A percentile compares a stretch with the other conserved stretches of the same genome.
phyloP scores from a whole-genome alignment of 2,113 vertebrate genomes.

The Syngnathoides biaculeatus region DNA sequence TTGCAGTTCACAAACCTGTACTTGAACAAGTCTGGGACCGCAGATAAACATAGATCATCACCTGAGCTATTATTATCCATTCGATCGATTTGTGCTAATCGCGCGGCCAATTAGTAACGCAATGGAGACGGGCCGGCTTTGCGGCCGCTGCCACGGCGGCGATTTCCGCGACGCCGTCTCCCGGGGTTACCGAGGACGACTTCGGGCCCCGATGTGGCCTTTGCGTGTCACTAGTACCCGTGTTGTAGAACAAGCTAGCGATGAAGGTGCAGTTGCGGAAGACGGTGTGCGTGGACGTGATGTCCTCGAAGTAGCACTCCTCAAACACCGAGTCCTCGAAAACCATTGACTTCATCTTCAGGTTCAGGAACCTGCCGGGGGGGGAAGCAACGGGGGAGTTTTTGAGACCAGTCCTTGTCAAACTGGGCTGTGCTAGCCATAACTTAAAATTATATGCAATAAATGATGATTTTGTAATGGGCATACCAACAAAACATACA shows the following conservation, averaged over 20 bases:
- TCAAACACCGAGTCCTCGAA: slow-evolving; percentile 94
- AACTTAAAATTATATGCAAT: too few relatives aligned
- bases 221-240: slow-evolving; percentile 70
- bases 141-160: slow-evolving; percentile 32
- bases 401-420: too few relatives aligned
- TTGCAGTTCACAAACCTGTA: slow-evolving; percentile 90
- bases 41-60: not conserved
- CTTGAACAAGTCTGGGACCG: slow-evolving; percentile 86
- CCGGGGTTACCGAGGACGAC: slow-evolving; percentile 15
- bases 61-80: not conserved
- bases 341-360: slow-evolving; percentile 94
- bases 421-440: too few relatives aligned
- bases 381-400: too few relatives aligned
- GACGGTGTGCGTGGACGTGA: slow-evolving; percentile 94
- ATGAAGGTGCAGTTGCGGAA: slow-evolving; percentile 96
- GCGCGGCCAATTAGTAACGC: too few relatives aligned
- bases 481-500: too few relatives aligned
- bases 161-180: slow-evolving; percentile 8
- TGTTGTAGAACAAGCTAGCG: slow-evolving; percentile 93
- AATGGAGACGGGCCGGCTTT: slow-evolving; percentile 11
- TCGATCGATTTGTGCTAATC: too few relatives aligned
- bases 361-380: slow-evolving; percentile 82
- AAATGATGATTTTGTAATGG: too few relatives aligned
- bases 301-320: slow-evolving; percentile 94
- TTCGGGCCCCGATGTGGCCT: not conserved